Percentiles rank a stretch among this genome's conserved stretches.
Evolutionary conservation across 2,113 vertebrate genomes (phyloP).

Genomic region (Manacus vitellinus): DNA sequence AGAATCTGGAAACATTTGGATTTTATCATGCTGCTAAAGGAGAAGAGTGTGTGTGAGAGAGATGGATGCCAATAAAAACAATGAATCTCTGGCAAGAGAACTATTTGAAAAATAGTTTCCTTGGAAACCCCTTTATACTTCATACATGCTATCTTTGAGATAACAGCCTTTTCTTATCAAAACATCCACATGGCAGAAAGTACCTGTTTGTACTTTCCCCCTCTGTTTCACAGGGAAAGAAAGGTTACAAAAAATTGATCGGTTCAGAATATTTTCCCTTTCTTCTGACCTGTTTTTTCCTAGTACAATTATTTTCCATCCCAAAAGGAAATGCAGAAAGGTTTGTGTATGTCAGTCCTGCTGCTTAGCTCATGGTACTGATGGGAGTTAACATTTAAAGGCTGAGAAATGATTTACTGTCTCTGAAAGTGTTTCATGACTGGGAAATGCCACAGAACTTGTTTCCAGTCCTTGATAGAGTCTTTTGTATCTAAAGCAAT

Average conservation of each 20-base stretch:
- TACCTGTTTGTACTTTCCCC: slow-evolving; percentile 19
- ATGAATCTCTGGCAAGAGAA: slow-evolving; percentile 1
- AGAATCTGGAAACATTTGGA: not conserved
- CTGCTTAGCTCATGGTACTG: not conserved
- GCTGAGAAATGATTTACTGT: not conserved
- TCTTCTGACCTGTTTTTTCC: not conserved
- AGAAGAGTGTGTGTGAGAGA: not conserved
- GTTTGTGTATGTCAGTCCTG: not conserved
- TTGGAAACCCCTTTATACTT: slow-evolving; percentile 45
- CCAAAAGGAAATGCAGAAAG: not conserved
- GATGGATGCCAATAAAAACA: slow-evolving; percentile 36
- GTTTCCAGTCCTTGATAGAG: not conserved
- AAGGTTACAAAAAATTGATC: not conserved
- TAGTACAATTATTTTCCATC: not conserved
- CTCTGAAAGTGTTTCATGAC: not conserved
- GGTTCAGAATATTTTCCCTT: not conserved
- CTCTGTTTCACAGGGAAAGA: not conserved
- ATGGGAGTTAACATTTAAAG: not conserved
- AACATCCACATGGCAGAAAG: slow-evolving; percentile 23
- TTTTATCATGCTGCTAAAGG: slow-evolving; percentile 9
- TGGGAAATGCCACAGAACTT: not conserved
- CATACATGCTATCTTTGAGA: slow-evolving; percentile 44
- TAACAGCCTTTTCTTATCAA: slow-evolving; percentile 31
- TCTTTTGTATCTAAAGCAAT: not conserved
- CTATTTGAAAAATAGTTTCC: slow-evolving; percentile 39